Percentiles rank a stretch among this genome's conserved stretches.
Conservation (phyloP, 2,113 vertebrate species). For the Cisticola juncidis region DNA sequence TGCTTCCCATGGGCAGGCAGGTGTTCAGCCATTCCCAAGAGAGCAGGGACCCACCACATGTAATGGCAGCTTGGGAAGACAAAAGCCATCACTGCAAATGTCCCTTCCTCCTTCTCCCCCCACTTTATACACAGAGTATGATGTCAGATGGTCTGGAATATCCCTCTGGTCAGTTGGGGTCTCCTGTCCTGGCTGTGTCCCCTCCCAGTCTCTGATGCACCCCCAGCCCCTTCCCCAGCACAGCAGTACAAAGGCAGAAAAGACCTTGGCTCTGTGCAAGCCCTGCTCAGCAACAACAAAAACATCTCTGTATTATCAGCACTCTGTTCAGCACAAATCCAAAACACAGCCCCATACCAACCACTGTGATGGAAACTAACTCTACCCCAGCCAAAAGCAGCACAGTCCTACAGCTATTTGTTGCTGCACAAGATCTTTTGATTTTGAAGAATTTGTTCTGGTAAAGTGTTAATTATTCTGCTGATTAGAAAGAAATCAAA, state of each 20-base stretch:
- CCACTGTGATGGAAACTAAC: not conserved
- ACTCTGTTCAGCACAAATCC: not conserved
- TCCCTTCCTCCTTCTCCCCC: not conserved
- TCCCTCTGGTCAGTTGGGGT: not conserved
- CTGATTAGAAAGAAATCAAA: not conserved
- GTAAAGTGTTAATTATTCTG: not conserved
- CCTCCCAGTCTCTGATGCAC: fast-evolving
- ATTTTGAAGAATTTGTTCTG: not conserved
- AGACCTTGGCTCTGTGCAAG: not conserved
- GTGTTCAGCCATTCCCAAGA: not conserved
- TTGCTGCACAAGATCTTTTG: not conserved
- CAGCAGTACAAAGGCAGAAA: not conserved
- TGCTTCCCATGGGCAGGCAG: not conserved
- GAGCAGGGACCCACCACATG: fast-evolving
- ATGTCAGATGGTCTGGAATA: not conserved
- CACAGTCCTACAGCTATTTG: not conserved
- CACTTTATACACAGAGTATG: not conserved
- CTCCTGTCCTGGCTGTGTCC: not conserved
- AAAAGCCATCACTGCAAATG: not conserved
- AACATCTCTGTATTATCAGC: not conserved
- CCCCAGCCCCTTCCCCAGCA: fast-evolving
- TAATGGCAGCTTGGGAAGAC: not conserved
- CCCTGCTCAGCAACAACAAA: not conserved
- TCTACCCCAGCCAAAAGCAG: not conserved
- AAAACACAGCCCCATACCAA: not conserved